Evolutionary conservation across 2,888 invertebrate species (phyloP), one percentile per base, ranked within the genome.

Genomic region (Parapristionchus giblindavisi): DNA sequence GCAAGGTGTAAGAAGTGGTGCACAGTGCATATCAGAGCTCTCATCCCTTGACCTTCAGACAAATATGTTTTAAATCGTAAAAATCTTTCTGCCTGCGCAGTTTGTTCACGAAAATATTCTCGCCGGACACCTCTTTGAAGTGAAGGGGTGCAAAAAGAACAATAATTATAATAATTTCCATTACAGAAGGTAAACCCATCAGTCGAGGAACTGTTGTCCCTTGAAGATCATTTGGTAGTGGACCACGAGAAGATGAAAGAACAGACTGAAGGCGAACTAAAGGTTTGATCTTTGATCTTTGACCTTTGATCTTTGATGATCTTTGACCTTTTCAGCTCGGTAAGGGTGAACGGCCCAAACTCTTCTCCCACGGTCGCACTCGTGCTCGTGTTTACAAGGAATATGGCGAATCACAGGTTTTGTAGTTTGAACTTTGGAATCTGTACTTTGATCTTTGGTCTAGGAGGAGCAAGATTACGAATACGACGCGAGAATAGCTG

Each of bases 171-270:
- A 48, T 48, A 11, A 48, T 48, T 11, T 48, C 14, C 58, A 3
- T 36, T 52, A 2, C 32, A 68, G 68, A 0, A n/a, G n/a, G n/a
- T 24, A 17, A 27, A 3, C 2, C 4, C 52, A 34, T 1, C 34
- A 3, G 27, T 68, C 52, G 70, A 71, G n/a, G 70, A 71, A 34
- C 6, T 71, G 70, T 56, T 56, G 40, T 34, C 54, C 17, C 29
- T 71, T 24, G 70, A 71, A 29, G 56, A 71, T 40, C 43, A 38
- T 32, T 27, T 71, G 27, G 32, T 56, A 40, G 56, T 71, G 8
- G 70, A 71, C 40, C 70, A 71, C 24, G 70, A 71, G n/a, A 21
- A 56, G 21, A 71, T 71, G 70, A 56, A 54, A 29, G 32, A 54
- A 17, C 70, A 71, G 14, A 38, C 38, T 32, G 27, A 56, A 34